Percentiles rank a stretch among this genome's conserved stretches.
These are phyloP conservation scores for Sebastes ruberrimus DNA, from an alignment of 2,797 vertebrate species.

Conservation along the genomic window DNA sequence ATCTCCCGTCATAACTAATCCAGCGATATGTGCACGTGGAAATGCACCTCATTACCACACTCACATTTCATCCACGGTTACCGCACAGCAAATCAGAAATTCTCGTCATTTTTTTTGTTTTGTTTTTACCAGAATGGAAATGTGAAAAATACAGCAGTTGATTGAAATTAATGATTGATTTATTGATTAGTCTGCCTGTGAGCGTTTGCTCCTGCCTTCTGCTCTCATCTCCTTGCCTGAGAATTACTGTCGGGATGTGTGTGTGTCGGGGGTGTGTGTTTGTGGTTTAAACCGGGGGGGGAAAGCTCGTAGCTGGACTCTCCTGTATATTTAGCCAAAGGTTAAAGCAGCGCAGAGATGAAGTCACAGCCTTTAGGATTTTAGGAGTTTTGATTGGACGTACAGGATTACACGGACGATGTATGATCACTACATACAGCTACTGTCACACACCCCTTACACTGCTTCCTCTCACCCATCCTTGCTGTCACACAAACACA, in stretches of 20 bases:
- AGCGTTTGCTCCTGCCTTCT: constrained; percentile 79
- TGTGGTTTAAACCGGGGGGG: constrained; percentile 30
- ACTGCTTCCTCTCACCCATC: constrained; percentile 57
- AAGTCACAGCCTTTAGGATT: constrained; percentile 48
- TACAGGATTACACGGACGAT: constrained; percentile 41
- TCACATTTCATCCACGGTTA: constrained; percentile 48
- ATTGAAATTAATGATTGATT: constrained; percentile 67
- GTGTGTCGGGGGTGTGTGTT: constrained; percentile 28
- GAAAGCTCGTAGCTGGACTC: constrained; percentile 43
- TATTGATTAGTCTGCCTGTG: constrained; percentile 74
- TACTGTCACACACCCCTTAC: constrained; percentile 45
- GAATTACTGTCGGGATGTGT: constrained; percentile 42
- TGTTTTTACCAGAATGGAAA: constrained; percentile 64
- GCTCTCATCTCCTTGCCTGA: constrained; percentile 72
- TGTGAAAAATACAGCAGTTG: constrained; percentile 71
- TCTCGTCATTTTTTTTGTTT: constrained; percentile 29
- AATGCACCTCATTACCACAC: constrained; percentile 11
- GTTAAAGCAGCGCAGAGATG: constrained; percentile 65
- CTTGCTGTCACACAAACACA: constrained; percentile 47
- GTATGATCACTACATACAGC: constrained; percentile 64
- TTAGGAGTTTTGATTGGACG: constrained; percentile 39
- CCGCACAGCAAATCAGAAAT: constrained; percentile 49
- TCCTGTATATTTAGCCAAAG: constrained; percentile 79
- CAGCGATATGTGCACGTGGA: constrained; percentile 36
- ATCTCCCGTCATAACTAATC: constrained; percentile 60